phyloP scores from a whole-genome alignment of 1,140 invertebrate genomes.

The Goniozus legneri region DNA sequence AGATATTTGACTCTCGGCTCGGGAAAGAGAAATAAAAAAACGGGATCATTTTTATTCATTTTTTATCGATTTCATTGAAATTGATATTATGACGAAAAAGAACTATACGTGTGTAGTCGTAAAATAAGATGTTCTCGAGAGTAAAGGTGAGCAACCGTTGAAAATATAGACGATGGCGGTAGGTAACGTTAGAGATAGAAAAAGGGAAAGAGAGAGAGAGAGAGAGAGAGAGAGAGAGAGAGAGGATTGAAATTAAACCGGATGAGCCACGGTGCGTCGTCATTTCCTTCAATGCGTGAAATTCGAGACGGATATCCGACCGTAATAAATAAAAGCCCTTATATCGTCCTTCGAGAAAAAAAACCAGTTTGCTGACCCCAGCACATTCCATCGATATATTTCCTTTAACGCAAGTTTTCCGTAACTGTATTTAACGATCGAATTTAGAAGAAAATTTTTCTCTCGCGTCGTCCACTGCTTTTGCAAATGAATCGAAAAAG shows the following conservation, averaged over 20 bases:
- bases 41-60: slow-evolving; percentile 13
- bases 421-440: too few species aligned
- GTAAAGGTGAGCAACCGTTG: not conserved
- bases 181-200: not conserved
- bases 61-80: slow-evolving; percentile 18
- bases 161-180: too few species aligned
- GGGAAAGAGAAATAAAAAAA: slow-evolving; percentile 6
- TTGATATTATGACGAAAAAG: slow-evolving; percentile 10
- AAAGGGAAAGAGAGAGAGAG: not conserved
- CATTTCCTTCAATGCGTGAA: slow-evolving; percentile 11
- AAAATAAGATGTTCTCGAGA: slow-evolving; percentile 17
- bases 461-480: too few species aligned
- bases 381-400: too few species aligned
- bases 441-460: too few species aligned
- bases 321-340: too few species aligned
- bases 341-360: too few species aligned
- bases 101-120: slow-evolving; percentile 15
- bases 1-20: not conserved
- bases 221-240: too few species aligned
- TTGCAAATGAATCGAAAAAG: too few species aligned
- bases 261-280: slow-evolving; percentile 3
- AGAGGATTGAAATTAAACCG: slow-evolving; percentile 9
- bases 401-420: too few species aligned
- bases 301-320: too few species aligned
- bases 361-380: too few species aligned